Evolutionary conservation across 2,888 invertebrate species (phyloP).

Genomic region (Drosophila histrio): DNA sequence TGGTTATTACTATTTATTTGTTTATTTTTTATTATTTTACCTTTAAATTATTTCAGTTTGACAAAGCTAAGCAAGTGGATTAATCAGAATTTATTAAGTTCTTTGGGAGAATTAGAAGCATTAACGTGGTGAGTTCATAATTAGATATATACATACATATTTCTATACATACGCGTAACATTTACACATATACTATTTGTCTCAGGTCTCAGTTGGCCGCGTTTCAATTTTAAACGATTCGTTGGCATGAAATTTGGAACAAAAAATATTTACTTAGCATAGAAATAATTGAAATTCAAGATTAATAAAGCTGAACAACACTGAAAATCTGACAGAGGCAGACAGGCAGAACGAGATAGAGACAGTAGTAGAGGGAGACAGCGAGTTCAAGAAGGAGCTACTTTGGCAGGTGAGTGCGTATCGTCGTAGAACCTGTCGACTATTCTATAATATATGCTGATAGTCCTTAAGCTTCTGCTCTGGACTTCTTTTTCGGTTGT

Average conservation of each 20-base stretch:
- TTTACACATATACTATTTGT: neutral
- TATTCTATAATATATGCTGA: neutral
- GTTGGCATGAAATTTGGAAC: neutral
- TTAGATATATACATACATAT: neutral
- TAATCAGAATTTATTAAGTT: neutral
- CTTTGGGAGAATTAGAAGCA: neutral
- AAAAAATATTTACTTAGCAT: neutral
- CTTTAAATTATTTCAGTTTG: neutral
- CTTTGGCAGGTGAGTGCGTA: conserved; percentile 30
- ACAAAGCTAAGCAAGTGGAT: neutral
- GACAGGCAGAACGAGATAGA: neutral
- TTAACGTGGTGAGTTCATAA: neutral
- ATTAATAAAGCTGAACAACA: neutral
- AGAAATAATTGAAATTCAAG: neutral
- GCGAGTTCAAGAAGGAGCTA: neutral
- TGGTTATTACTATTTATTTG: no score
- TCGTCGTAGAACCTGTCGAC: neutral
- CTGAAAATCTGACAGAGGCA: neutral
- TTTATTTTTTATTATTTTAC: no score
- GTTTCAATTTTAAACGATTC: neutral
- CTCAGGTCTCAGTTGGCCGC: neutral
- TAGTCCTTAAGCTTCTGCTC: neutral
- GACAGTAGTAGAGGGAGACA: neutral
- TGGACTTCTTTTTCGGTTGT: neutral
- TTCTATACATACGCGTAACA: neutral